Evolutionary conservation across 2,888 invertebrate genomes (phyloP), one percentile per base, ranked within the genome.

Genomic region (Andrena bicolor): DNA sequence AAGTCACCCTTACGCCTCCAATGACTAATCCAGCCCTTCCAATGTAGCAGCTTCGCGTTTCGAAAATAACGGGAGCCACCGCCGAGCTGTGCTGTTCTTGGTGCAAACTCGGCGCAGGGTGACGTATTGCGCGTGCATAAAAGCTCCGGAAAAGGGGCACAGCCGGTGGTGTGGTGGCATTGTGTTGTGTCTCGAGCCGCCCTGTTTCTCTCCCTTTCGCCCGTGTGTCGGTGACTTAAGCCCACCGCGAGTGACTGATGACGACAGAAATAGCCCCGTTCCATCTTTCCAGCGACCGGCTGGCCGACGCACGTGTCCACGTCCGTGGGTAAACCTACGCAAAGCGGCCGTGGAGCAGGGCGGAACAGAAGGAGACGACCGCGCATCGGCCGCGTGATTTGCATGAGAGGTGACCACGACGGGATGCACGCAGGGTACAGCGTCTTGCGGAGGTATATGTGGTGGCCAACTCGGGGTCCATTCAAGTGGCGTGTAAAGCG

Each of bases 231-330:
- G 72, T 60, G 83, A 81, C 83, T 86, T 80, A 83, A 85, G 85
- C 83, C 85, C 77, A 86, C 89, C 85, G 84, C 89, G 87, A 91
- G 92, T 92, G 92, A 93, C 92, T 92, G 92, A 93, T 93, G 92
- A 92, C 91, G 91, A 92, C 92, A 91, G 89, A 92, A 93, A 93
- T 93, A 93, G 91, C 90, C 88, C 89, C 77, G 83, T 82, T 87
- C 88, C 85, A 90, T 85, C 88, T 89, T 87, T 86, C 83, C 83
- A 78, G 56, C 80, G 69, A 83, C 76, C 71, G 80, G 79, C 63
- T 78, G 65, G 85, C 76, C 68, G 79, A 75, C 88, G 87, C 89
- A 90, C 90, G 89, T 89, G 89, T 84, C 86, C 90, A 82, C 90
- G 90, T 88, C 89, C 86, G 87, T 83, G 86, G 66, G 71, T 69